A percentile compares a stretch with the other conserved stretches of the same genome.
phyloP scores from a whole-genome alignment of 2,113 vertebrate species.

The Myiozetetes cayanensis region DNA sequence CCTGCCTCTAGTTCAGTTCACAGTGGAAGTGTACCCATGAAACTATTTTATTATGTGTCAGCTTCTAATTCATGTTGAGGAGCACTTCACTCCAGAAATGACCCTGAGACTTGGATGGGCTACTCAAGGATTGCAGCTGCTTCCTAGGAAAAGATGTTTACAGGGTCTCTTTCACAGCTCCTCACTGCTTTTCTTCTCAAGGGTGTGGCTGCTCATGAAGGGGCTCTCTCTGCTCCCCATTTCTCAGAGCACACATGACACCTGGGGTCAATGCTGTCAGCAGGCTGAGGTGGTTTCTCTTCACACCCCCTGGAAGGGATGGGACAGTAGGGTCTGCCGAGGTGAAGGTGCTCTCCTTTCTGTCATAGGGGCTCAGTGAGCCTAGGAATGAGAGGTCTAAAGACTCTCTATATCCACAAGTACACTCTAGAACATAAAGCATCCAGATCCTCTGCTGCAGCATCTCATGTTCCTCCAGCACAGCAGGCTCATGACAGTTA shows the following conservation, averaged over 20 bases:
- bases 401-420: not conserved
- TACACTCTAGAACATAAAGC: not conserved
- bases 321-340: not conserved
- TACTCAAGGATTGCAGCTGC: not conserved
- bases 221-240: not conserved
- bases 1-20: not conserved
- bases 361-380: not conserved
- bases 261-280: not conserved
- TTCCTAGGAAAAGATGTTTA: not conserved
- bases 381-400: not conserved
- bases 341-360: not conserved
- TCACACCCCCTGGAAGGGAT: not conserved
- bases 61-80: not conserved
- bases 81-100: not conserved
- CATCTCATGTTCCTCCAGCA: not conserved
- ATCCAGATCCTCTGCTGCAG: not conserved
- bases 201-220: not conserved
- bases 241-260: not conserved
- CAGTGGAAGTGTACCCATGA: not conserved
- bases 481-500: not conserved
- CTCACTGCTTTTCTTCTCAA: not conserved
- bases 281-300: not conserved
- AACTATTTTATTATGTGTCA: not conserved
- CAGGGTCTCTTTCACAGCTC: not conserved
- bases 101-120: not conserved